phyloP scores from a whole-genome alignment of 1,140 invertebrate genomes.

The Neomicropteryx cornuta region DNA sequence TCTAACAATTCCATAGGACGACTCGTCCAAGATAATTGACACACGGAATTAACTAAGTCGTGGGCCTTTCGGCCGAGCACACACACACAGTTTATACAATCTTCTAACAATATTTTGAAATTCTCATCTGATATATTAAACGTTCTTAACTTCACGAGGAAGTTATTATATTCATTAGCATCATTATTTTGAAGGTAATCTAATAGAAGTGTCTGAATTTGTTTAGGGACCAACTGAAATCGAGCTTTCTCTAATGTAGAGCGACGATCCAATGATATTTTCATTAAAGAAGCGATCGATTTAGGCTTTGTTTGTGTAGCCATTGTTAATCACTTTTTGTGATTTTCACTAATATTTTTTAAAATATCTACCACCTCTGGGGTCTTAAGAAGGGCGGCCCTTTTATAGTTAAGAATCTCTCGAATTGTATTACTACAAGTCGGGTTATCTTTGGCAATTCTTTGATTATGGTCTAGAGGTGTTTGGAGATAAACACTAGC shows the following conservation, averaged over 20 bases:
- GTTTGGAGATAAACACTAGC: too few relatives aligned
- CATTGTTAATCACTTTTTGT: constrained; percentile 29
- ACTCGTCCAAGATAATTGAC: constrained; percentile 26
- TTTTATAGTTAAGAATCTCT: constrained; percentile 37
- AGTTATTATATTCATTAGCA: constrained; percentile 24
- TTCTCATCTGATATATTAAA: constrained; percentile 30
- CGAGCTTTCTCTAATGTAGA: constrained; percentile 22
- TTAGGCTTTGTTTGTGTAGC: constrained; percentile 21
- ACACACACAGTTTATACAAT: constrained; percentile 28
- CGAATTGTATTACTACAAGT: constrained; percentile 25
- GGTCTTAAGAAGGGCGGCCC: constrained; percentile 30
- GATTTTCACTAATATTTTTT: constrained; percentile 28
- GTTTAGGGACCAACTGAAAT: constrained; percentile 25
- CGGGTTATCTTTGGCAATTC: constrained; percentile 23
- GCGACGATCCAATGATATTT: constrained; percentile 29
- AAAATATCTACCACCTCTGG: constrained; percentile 32
- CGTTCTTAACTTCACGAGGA: constrained; percentile 29
- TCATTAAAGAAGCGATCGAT: constrained; percentile 31
- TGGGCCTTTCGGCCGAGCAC: constrained; percentile 27
- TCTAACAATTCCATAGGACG: constrained; percentile 24
- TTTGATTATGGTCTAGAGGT: too few relatives aligned
- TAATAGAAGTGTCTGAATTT: constrained; percentile 27
- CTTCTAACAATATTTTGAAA: constrained; percentile 27
- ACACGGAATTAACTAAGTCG: constrained; percentile 28
- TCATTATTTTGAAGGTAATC: constrained; percentile 23